Percentiles rank a stretch among this genome's conserved stretches.
Conservation (phyloP, 1,140 invertebrate species). For the Bombus balteatus region DNA sequence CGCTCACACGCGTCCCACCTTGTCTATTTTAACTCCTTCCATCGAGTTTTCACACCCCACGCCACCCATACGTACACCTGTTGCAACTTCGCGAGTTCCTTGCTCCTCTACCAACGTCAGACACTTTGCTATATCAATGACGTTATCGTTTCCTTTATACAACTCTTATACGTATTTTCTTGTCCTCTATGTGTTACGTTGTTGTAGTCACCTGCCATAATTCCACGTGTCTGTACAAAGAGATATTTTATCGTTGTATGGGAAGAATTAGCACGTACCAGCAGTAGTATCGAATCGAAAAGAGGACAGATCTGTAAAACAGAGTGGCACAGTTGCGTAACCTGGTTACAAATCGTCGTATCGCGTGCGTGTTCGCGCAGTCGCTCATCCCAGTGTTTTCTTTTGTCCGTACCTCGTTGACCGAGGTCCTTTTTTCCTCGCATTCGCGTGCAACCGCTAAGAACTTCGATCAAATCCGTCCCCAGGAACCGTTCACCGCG, state of each 20-base stretch:
- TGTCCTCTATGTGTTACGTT: too few relatives aligned
- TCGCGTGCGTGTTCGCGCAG: slow-evolving; percentile 49
- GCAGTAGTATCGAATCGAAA: neutral
- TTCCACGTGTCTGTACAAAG: neutral
- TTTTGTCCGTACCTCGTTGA: slow-evolving; percentile 25
- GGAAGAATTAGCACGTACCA: slow-evolving; percentile 57
- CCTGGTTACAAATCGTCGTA: slow-evolving; percentile 69
- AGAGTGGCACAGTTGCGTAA: slow-evolving; percentile 24
- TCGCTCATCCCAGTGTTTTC: neutral
- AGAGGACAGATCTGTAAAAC: slow-evolving; percentile 17
- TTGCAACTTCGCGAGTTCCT: slow-evolving; percentile 25
- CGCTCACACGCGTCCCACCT: slow-evolving; percentile 61
- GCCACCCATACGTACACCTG: slow-evolving; percentile 41
- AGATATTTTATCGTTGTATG: neutral
- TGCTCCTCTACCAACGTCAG: neutral
- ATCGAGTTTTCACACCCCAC: slow-evolving; percentile 9
- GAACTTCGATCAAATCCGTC: neutral
- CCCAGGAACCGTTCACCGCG: neutral
- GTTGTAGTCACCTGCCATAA: neutral
- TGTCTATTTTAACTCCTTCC: slow-evolving; percentile 19
- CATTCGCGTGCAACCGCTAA: neutral
- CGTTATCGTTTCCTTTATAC: neutral
- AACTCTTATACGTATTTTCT: too few relatives aligned
- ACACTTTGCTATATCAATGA: neutral
- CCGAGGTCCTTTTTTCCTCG: neutral